Evolutionary conservation across 2,888 invertebrate species (phyloP), one percentile per base, ranked within the genome.

Genomic region (Rosalia funebris): DNA sequence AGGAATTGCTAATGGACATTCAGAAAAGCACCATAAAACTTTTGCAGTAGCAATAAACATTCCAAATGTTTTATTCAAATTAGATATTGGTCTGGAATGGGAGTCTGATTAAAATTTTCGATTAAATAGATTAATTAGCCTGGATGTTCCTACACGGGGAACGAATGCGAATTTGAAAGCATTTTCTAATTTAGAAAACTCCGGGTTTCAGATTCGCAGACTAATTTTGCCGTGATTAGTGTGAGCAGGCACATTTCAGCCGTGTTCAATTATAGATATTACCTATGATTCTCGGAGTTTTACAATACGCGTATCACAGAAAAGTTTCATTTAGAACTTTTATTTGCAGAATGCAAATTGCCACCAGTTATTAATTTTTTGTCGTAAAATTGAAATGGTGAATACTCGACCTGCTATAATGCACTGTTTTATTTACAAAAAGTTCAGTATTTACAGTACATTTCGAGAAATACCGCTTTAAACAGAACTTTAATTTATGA

Each of bases 111-210:
- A 65, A 63, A 66, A 61, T 63, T 66, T 66, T 63, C 66, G 61
- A 63, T 66, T 59, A 66, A 66, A 63, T 62, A 60, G 62, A 63
- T 63, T 66, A 66, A 66, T 66, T 66, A 50, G 50, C 44, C 20
- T 34, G 16, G 42, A 31, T 17, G 44, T 44, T 54, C 54, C 10
- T 17, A 42, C 41, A 31, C 25, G 25, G 31, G 20, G 56, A 25
- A 56, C 25, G 42, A 50, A 46, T 32, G 44, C 57, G 60, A 64
- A 67, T 66, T 72, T 65, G 67, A 72, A 72, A 70, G 72, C 71
- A 66, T 66, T 65, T 53, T 61, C 68, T 69, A 74, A 72, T 74
- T 73, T 68, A 69, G 71, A 72, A 73, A 75, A 74, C 73, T 74
- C 71, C 70, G 70, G 71, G 70, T 70, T 70, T 72, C 71, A 66